Conservation (phyloP, 2,113 vertebrate genomes). For the Sinocyclocheilus anophthalmus region DNA sequence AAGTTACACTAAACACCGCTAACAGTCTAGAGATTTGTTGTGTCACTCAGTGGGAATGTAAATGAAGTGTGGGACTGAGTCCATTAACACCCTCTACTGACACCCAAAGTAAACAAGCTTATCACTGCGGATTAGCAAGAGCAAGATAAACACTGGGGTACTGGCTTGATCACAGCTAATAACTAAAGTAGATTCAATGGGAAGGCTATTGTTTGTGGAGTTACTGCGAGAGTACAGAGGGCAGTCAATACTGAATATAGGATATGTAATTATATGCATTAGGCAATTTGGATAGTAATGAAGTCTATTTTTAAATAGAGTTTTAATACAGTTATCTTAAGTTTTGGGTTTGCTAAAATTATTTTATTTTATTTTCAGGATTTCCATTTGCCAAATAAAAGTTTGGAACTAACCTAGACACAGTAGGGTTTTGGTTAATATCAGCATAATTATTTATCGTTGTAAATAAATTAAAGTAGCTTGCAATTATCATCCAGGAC, state of each 20-base stretch:
- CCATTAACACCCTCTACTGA: conserved; percentile 72
- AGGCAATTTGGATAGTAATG: neutral
- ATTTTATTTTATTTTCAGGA: neutral
- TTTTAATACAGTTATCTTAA: neutral
- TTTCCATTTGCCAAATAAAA: neutral
- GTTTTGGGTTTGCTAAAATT: neutral
- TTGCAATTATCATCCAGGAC: too few relatives aligned
- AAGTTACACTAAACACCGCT: conserved; percentile 23
- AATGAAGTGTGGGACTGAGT: conserved; percentile 49
- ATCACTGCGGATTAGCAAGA: conserved; percentile 68
- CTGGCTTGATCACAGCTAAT: conserved; percentile 36
- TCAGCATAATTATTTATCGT: too few relatives aligned
- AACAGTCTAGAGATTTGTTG: conserved; percentile 2
- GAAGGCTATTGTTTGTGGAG: conserved; percentile 46
- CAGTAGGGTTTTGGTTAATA: too few relatives aligned
- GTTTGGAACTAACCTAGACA: neutral
- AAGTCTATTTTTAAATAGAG: neutral
- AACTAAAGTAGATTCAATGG: conserved; percentile 39
- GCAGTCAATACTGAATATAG: neutral
- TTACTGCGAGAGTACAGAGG: conserved; percentile 1
- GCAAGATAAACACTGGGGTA: conserved; percentile 65
- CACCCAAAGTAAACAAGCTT: conserved; percentile 69
- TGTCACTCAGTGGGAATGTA: conserved; percentile 58
- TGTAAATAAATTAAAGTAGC: too few relatives aligned
- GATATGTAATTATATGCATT: neutral